Base-by-base conservation (phyloP, 2,113 vertebrate genomes). In the Miniopterus natalensis region DNA sequence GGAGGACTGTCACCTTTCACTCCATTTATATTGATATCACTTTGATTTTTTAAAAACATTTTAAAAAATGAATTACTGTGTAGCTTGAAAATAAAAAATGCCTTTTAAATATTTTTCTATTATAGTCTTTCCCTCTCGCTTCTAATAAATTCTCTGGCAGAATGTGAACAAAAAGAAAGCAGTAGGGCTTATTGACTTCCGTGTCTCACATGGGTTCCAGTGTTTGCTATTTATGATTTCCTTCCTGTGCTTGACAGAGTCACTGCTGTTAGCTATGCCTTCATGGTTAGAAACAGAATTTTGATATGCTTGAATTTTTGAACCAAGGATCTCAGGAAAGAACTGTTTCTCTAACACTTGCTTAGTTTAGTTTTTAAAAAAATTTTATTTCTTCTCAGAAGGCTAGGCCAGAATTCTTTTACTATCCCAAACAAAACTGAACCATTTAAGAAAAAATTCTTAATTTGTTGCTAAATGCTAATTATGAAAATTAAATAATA, bases 241-340 rank as follows among this genome's bases (percentile, higher is more conserved):
- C 98, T 99, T 98, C 98, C 98, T 98, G 98, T 97, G 9, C 89
- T 77, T 96, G 68, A 94, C 80, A 31, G 65, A 94, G 71, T 47
- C 74, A 45, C 95, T 94, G 81, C 96, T 97, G 98, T 98, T 95
- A 97, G 97, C 1, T 77, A 92, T 3, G 21, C 6, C 77, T 86
- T 79, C 17, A 66, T 55, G 4, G 80, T 88, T 78, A 68, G 74
- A 97, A 71, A 85, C 36, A 3, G 55, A 12, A 47, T 86, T 94
- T 53, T 75, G 1, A 79, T 75, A 84, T 71, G 73, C 73, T 95
- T 92, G 77, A 94, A 87, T 36, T 92, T 90, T 92, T 51, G 79
- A 94, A 49, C 36, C 36, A 94, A 61, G 21, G 7, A 75, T 83
- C 63, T 91, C 25, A 74, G 55, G 61, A 73, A 81, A 95, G 36